These are phyloP conservation scores for Trachymyrmex septentrionalis DNA, from an alignment of 1,140 invertebrate species.

Conservation along the genomic window DNA sequence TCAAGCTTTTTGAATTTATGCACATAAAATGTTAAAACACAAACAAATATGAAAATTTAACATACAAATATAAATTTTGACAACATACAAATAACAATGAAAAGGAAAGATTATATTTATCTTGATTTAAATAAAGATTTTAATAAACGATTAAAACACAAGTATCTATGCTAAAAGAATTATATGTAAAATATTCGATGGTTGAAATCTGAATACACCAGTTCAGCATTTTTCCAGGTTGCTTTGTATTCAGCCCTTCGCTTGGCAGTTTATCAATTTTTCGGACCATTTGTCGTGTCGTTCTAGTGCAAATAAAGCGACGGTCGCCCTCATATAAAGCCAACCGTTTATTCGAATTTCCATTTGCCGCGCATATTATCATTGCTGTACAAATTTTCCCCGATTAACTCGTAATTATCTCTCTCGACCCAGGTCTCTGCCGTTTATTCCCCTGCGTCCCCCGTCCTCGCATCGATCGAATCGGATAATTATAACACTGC, in stretches of 20 bases:
- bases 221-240: conserved; percentile 27
- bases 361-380: conserved; percentile 65
- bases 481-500: conserved; percentile 74
- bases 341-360: conserved; percentile 62
- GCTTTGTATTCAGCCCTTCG: conserved; percentile 27
- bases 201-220: neutral
- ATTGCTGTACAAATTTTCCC: conserved; percentile 72
- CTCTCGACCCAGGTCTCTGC: conserved; percentile 44
- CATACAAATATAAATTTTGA: neutral
- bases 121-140: neutral
- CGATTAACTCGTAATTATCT: conserved; percentile 67
- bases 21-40: neutral
- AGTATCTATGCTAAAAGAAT: conserved; percentile 5
- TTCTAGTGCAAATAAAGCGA: conserved; percentile 51
- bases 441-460: conserved; percentile 41
- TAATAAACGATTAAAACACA: neutral
- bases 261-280: conserved; percentile 49
- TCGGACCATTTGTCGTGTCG: conserved; percentile 47
- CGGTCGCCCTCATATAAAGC: neutral
- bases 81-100: neutral
- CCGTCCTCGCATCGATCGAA: conserved; percentile 72
- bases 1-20: neutral
- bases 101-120: no score
- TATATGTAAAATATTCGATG: neutral
- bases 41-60: conserved; percentile 6